Conservation (phyloP, 2,113 vertebrate genomes). For the Rattus rattus region DNA sequence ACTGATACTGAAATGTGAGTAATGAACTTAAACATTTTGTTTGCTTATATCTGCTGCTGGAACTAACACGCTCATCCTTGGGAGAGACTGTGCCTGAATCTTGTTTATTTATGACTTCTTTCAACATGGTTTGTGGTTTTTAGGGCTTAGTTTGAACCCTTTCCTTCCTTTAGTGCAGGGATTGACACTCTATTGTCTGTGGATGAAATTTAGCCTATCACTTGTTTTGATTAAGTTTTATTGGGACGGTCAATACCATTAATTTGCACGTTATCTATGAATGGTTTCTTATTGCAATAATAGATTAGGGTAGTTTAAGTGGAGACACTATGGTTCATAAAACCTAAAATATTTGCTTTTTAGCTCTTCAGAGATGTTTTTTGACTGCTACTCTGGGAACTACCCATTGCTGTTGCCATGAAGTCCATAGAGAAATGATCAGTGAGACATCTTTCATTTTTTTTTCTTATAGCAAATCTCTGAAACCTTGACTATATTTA, state of each 20-base stretch:
- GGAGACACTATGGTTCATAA: background rate
- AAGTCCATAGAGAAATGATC: constrained; percentile 12
- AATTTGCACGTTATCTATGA: background rate
- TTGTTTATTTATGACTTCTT: constrained; percentile 3
- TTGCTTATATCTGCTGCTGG: background rate
- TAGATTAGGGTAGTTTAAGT: background rate
- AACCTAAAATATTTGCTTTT: background rate
- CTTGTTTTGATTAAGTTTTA: constrained; percentile 27
- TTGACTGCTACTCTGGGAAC: background rate
- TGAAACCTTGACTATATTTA: constrained; percentile 13
- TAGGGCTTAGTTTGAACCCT: background rate
- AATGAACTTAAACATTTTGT: background rate
- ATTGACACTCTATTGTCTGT: background rate
- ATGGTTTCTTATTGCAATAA: background rate
- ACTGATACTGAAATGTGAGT: background rate
- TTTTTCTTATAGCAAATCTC: background rate
- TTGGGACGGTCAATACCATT: background rate
- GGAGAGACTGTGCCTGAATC: background rate
- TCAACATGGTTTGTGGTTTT: background rate
- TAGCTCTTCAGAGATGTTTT: background rate
- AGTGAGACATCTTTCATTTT: background rate
- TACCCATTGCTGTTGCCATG: background rate
- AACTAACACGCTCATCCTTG: background rate
- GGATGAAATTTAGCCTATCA: background rate
- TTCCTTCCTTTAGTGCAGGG: background rate